phyloP scores from a whole-genome alignment of 2,113 vertebrate species.

The Indri indri region DNA sequence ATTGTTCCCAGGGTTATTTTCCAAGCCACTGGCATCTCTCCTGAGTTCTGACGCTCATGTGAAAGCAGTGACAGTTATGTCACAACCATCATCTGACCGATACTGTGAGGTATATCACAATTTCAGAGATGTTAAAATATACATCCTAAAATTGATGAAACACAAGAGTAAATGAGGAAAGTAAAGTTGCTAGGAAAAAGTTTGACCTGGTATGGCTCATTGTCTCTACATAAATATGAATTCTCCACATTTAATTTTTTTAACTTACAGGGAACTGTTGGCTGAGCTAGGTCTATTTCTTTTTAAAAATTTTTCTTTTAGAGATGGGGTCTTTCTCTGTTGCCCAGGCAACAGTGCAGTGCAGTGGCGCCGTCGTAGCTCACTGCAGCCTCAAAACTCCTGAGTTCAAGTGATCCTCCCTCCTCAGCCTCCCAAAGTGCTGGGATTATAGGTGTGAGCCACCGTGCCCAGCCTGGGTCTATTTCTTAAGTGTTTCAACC shows the following conservation, averaged over 20 bases:
- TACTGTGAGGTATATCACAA: background rate
- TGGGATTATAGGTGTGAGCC: no score
- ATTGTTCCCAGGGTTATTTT: background rate
- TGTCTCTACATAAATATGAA: background rate
- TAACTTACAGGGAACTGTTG: background rate
- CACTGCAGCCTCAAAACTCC: no score
- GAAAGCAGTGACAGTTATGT: background rate
- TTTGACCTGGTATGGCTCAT: background rate
- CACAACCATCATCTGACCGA: background rate
- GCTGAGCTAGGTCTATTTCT: background rate
- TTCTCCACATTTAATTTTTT: background rate
- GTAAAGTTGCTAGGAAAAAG: background rate
- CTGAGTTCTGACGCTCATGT: background rate
- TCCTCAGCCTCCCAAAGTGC: no score
- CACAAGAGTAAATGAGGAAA: background rate
- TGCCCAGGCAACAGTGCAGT: no score
- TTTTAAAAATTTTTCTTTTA: no score
- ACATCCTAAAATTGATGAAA: background rate
- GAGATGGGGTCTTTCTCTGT: no score
- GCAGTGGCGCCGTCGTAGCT: no score
- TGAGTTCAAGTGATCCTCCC: no score
- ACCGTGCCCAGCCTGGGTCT: background rate
- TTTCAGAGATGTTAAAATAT: background rate
- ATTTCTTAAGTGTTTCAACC: background rate
- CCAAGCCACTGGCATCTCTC: background rate